Percentiles rank a stretch among this genome's conserved stretches.
Conservation (phyloP, 2,113 vertebrate genomes). For the Oncorhynchus mykiss region DNA sequence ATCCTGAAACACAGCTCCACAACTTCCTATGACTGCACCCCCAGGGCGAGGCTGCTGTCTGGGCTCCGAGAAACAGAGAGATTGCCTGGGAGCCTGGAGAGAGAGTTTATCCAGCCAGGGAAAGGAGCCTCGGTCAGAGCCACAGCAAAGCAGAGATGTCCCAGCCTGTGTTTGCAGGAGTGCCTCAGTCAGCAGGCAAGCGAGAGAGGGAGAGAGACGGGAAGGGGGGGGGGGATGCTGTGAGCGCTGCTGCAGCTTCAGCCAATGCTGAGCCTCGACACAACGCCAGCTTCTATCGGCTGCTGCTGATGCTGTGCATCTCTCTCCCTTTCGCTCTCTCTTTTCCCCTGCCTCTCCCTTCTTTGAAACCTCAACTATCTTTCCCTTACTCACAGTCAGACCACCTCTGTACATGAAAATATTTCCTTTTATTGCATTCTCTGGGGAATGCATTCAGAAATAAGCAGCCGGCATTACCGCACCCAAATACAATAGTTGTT, state of each 20-base stretch:
- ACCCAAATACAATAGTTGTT: neutral
- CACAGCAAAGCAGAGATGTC: slow-evolving; percentile 21
- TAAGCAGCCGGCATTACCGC: slow-evolving; percentile 1
- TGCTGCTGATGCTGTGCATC: slow-evolving; percentile 72
- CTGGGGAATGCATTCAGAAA: slow-evolving; percentile 1
- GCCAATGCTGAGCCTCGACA: slow-evolving; percentile 53
- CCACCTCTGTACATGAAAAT: neutral
- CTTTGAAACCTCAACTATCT: neutral
- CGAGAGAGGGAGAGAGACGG: slow-evolving; percentile 17
- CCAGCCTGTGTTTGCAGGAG: slow-evolving; percentile 40
- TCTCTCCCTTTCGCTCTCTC: slow-evolving; percentile 42
- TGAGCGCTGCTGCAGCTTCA: slow-evolving; percentile 75
- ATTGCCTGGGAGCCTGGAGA: slow-evolving; percentile 10
- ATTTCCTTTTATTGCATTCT: slow-evolving; percentile 16
- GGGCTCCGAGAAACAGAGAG: slow-evolving; percentile 33
- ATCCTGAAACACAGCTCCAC: slow-evolving; percentile 47
- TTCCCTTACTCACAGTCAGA: slow-evolving; percentile 20
- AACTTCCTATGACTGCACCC: slow-evolving; percentile 20
- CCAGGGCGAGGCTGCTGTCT: slow-evolving; percentile 12
- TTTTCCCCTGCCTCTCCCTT: neutral
- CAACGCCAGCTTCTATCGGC: slow-evolving; percentile 72
- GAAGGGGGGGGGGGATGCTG: slow-evolving; percentile 60
- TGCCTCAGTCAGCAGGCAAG: slow-evolving; percentile 56
- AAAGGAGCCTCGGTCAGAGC: slow-evolving; percentile 36
- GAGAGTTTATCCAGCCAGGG: slow-evolving; percentile 26